Evolutionary conservation across 2,797 vertebrate genomes (phyloP), one percentile per base, ranked within the genome.

Genomic region (Galago senegalensis): DNA sequence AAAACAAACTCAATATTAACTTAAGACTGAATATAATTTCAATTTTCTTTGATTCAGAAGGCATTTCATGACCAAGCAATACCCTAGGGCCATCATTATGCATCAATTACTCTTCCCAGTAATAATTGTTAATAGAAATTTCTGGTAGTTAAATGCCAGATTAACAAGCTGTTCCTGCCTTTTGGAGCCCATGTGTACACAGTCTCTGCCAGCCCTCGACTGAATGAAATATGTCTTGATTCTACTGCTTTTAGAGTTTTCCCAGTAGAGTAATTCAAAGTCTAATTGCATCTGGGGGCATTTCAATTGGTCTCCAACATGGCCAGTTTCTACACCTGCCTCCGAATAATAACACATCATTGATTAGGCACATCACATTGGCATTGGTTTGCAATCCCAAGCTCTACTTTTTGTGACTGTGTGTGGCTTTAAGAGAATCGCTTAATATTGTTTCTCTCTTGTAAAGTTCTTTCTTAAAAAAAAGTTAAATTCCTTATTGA

Each of bases 101-200:
- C 37, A 90, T 82, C 80, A 96, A 75, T 87, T 89, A 91, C 63
- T 90, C 84, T 93, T 93, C 87, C 87, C 89, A 96, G 80, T 63
- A 95, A 96, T 96, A 96, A 96, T 84, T 81, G 29, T 95, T 96
- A 95, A 95, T 89, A 96, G 77, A 96, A 97, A 80, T 93, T 96
- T 94, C 94, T 96, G 87, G 73, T 93, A 87, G 58, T 94, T 94
- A 94, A 91, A 86, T 91, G 94, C 91, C 94, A 97, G 87, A 97
- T 94, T 94, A 96, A 92, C 87, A 96, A 96, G 82, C 94, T 96
- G 87, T 97, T 96, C 77, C 75, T 97, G 95, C 29, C 84, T 96
- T 96, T 96, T 94, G 70, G 95, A 96, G n/a, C 37, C 56, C 67
- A 79, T 91, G 79, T 94, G 56, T 91, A 81, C 31, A 40, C 21